Evolutionary conservation across 2,797 vertebrate genomes (phyloP).

Genomic region (Ambastaia sidthimunki): DNA sequence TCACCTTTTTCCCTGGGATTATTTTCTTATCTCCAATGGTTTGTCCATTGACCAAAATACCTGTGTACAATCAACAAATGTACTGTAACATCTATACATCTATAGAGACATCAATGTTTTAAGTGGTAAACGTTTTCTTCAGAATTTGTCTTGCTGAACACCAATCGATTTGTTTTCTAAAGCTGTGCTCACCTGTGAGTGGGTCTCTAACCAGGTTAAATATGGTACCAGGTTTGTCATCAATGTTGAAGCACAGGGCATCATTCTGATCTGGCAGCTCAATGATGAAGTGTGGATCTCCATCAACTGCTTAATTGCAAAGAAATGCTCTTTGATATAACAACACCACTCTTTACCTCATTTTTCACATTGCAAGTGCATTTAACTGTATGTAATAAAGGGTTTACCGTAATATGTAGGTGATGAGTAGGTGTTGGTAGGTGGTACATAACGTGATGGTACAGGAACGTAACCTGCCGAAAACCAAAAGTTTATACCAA

Average conservation of each 20-base stretch:
- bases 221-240: constrained; percentile 68
- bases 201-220: constrained; percentile 82
- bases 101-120: too few relatives aligned
- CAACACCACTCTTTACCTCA: too few relatives aligned
- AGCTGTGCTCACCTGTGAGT: constrained; percentile 74
- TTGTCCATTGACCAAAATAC: constrained; percentile 87
- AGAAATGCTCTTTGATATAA: too few relatives aligned
- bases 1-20: constrained; percentile 66
- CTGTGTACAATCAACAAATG: constrained; percentile 66
- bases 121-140: too few relatives aligned
- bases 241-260: constrained; percentile 83
- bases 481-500: too few relatives aligned
- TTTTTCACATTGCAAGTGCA: too few relatives aligned
- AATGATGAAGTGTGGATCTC: constrained; percentile 80
- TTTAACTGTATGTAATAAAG: too few relatives aligned
- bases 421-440: too few relatives aligned
- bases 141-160: too few relatives aligned
- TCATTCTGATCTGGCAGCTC: constrained; percentile 74
- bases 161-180: background rate
- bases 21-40: constrained; percentile 84
- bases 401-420: too few relatives aligned
- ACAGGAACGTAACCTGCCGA: too few relatives aligned
- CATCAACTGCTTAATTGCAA: constrained; percentile 80
- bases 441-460: too few relatives aligned
- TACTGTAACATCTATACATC: background rate